phyloP scores from a whole-genome alignment of 2,797 vertebrate species.

The Platyrinchus mystaceus region DNA sequence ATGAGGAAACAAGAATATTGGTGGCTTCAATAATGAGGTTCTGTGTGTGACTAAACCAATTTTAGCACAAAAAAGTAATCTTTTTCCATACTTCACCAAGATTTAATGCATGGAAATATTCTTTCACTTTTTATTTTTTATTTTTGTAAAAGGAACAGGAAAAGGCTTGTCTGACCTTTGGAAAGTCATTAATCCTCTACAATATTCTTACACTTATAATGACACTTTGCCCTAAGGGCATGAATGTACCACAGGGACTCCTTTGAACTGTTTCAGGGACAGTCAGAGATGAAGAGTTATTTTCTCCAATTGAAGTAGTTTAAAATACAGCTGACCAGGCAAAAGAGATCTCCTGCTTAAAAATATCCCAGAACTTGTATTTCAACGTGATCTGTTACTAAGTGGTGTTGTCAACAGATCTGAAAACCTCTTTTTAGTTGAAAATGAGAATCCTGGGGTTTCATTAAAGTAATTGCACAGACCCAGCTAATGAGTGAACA shows the following conservation, averaged over 20 bases:
- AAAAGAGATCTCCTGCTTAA: conserved; percentile 16
- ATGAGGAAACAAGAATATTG: background rate
- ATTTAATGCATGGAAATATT: background rate
- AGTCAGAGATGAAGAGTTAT: background rate
- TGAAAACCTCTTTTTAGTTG: background rate
- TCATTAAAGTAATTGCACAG: background rate
- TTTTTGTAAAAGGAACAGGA: background rate
- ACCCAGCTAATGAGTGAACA: background rate
- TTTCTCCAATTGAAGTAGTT: background rate
- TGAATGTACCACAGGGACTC: background rate
- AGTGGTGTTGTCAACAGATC: background rate
- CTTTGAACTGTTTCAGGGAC: background rate
- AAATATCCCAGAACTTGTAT: background rate
- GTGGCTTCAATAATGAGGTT: background rate
- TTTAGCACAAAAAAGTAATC: background rate
- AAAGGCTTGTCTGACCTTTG: background rate
- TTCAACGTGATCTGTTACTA: background rate
- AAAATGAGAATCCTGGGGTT: background rate
- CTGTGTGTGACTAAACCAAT: background rate
- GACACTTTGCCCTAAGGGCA: background rate
- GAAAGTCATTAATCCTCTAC: conserved; percentile 8
- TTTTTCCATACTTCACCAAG: background rate
- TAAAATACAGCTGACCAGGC: background rate
- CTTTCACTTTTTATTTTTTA: background rate
- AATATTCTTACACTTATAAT: background rate